Conservation (phyloP, 2,113 vertebrate species). For the Syngnathus scovelli region DNA sequence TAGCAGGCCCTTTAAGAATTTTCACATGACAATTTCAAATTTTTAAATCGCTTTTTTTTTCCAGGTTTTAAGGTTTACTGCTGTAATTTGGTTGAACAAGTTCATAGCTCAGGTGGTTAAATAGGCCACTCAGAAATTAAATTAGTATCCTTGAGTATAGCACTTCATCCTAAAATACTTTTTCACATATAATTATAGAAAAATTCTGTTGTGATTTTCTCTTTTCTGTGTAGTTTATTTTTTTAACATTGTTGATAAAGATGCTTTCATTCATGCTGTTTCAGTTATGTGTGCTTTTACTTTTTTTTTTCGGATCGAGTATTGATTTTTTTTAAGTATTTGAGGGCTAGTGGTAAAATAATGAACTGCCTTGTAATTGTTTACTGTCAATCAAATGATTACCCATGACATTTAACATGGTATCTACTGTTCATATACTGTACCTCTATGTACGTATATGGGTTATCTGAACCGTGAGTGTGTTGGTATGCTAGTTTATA, state of each 20-base stretch:
- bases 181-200: too few species aligned
- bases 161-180: background rate
- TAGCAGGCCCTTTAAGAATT: too few species aligned
- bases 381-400: background rate
- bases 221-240: too few species aligned
- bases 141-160: background rate
- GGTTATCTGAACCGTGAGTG: constrained; percentile 13
- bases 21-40: too few species aligned
- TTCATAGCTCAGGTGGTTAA: background rate
- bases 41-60: too few species aligned
- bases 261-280: background rate
- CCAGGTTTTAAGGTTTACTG: too few species aligned
- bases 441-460: constrained; percentile 4
- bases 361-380: background rate
- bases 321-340: background rate
- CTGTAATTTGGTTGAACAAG: too few species aligned
- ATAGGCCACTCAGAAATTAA: background rate
- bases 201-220: too few species aligned
- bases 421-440: background rate
- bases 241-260: background rate
- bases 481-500: background rate
- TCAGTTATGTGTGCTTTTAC: background rate
- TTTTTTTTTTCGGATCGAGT: background rate
- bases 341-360: background rate
- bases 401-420: background rate